Base-by-base conservation (phyloP, 2,113 vertebrate genomes). In the Carollia perspicillata region DNA sequence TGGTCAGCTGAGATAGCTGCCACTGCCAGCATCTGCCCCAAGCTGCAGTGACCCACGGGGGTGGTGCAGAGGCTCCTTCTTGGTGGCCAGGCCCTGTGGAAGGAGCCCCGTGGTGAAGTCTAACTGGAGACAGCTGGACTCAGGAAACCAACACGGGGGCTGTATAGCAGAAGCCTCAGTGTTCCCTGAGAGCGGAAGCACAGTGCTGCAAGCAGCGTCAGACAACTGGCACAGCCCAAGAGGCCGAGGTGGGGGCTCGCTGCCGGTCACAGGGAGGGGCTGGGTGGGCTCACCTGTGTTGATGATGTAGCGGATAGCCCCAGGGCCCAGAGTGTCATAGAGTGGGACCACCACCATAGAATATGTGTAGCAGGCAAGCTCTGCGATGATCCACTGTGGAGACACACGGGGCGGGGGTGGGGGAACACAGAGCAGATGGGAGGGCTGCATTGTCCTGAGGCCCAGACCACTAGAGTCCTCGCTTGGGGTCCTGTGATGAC, bases 281-380 rank as follows among this genome's bases (percentile, higher is more conserved):
- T 72, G 7, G 26, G 83, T 30, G 7, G 78, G 44, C 96, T 98
- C 98, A 99, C 99, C 99, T 90, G 99, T 99, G 98, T 99, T 99
- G 80, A 99, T 99, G 95, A 99, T 99, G 98, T 99, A 99, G 84
- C 98, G 98, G 97, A 99, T 99, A 79, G 99, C 99, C n/a, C 99
- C 99, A 2, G 99, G 98, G 53, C 99, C 99, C 40, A 99, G 98
- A 2, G 99, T 99, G 98, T 99, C 99, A 18, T 99, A 99, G 10
- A 99, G 99, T 0, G 99, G 99, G 87, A 99, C 99, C 93, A 99
- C 99, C 97, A 99, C 99, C 99, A 99, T 99, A 84, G 99, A 99
- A 97, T 99, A 99, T 1, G 99, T 99, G 98, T 99, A 99, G 97
- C 99, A 99, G 89, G 99, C 99, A 85, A 99, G 98, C 98, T 99